These are phyloP conservation scores for Scaptomyza pallida DNA, from an alignment of 1,140 invertebrate genomes.

Conservation along the genomic window DNA sequence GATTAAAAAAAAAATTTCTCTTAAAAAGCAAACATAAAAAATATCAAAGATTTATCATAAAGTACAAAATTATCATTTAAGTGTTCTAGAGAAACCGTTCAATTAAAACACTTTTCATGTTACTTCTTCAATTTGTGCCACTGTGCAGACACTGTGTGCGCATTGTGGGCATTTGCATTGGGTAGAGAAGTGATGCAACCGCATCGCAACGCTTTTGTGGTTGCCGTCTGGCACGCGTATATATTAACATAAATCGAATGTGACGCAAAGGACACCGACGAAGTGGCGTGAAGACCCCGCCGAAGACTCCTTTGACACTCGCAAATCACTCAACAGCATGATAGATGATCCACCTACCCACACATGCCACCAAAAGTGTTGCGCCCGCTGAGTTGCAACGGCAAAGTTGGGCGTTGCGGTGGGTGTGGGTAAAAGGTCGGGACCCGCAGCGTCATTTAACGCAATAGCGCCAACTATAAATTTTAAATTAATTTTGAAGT, in stretches of 20 bases:
- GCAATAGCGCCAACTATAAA: slow-evolving; percentile 80
- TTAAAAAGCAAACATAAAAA: too few relatives aligned
- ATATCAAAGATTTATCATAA: too few relatives aligned
- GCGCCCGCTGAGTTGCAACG: not conserved
- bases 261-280: slow-evolving; percentile 31
- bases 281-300: slow-evolving; percentile 8
- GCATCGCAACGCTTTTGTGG: slow-evolving; percentile 52
- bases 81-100: too few relatives aligned
- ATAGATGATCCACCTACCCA: slow-evolving; percentile 55
- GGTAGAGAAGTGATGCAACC: slow-evolving; percentile 42
- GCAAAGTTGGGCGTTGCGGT: not conserved
- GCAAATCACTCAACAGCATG: slow-evolving; percentile 77
- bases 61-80: too few relatives aligned
- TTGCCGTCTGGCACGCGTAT: slow-evolving; percentile 38
- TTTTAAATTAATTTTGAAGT: slow-evolving; percentile 82
- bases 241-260: slow-evolving; percentile 78
- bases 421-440: slow-evolving; percentile 12
- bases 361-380: not conserved
- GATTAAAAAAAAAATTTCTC: too few relatives aligned
- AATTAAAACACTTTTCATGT: too few relatives aligned
- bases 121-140: not conserved
- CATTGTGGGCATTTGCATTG: slow-evolving; percentile 14
- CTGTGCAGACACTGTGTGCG: slow-evolving; percentile 13
- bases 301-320: slow-evolving; percentile 68
- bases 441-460: slow-evolving; percentile 70